phyloP scores from a whole-genome alignment of 2,888 invertebrate genomes.

The Latheticus oryzae region DNA sequence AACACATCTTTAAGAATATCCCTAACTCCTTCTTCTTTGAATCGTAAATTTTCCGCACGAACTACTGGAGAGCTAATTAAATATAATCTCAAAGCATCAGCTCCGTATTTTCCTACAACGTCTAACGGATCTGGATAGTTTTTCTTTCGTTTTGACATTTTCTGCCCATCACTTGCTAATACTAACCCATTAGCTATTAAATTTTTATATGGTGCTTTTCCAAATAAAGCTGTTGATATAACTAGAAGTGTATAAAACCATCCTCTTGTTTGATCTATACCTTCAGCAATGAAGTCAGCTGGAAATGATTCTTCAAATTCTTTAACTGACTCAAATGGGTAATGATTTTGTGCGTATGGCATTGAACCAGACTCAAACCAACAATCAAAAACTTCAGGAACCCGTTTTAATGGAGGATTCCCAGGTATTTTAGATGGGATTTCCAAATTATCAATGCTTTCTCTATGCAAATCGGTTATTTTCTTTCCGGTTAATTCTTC shows the following conservation, averaged over 20 bases:
- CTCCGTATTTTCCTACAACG: constrained; percentile 91
- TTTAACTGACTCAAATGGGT: constrained; percentile 92
- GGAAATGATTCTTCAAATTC: constrained; percentile 93
- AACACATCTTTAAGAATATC: constrained; percentile 98
- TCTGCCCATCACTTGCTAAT: constrained; percentile 96
- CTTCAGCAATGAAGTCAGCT: constrained; percentile 99
- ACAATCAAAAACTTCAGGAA: constrained; percentile 98
- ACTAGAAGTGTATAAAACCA: constrained; percentile 99
- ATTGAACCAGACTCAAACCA: constrained; percentile 99
- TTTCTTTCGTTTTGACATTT: constrained; percentile 99
- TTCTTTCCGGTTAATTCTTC: constrained; percentile 83
- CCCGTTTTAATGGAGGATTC: constrained; percentile 84
- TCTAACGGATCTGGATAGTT: constrained; percentile 98
- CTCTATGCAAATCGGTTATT: constrained; percentile 93
- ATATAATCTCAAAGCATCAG: constrained; percentile 95
- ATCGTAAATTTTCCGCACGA: constrained; percentile 93
- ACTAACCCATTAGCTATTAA: constrained; percentile 96
- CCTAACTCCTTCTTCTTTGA: constrained; percentile 97
- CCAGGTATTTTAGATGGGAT: constrained; percentile 91
- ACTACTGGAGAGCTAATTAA: constrained; percentile 98
- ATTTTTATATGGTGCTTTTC: constrained; percentile 97
- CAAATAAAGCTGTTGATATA: constrained; percentile 94
- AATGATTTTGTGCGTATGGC: constrained; percentile 98
- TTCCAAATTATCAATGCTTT: constrained; percentile 91
- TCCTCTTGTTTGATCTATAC: constrained; percentile 96